A percentile compares a stretch with the other conserved stretches of the same genome.
phyloP scores from a whole-genome alignment of 2,113 vertebrate species.

The Rhea americana region DNA sequence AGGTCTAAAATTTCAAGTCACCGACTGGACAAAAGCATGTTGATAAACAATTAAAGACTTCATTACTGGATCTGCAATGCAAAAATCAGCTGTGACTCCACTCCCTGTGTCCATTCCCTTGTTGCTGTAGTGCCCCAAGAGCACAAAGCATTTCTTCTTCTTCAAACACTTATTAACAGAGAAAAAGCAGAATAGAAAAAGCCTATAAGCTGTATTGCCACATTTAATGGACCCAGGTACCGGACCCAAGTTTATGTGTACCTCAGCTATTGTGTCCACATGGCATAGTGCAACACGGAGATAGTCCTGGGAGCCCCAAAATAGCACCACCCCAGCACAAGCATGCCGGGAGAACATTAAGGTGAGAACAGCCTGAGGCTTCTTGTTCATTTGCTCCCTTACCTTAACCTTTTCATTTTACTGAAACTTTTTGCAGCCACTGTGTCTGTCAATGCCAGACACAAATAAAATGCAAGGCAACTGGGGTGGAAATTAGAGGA shows the following conservation, averaged over 20 bases:
- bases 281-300: background rate
- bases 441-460: background rate
- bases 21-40: background rate
- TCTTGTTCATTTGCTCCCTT: background rate
- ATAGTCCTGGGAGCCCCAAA: background rate
- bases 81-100: background rate
- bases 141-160: background rate
- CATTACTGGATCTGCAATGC: background rate
- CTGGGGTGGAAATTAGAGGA: background rate
- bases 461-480: background rate
- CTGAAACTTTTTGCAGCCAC: background rate
- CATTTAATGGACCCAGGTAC: background rate
- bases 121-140: background rate
- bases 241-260: background rate
- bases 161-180: background rate
- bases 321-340: background rate
- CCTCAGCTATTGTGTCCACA: background rate
- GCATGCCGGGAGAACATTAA: background rate
- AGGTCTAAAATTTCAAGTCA: background rate
- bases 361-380: conserved; percentile 3
- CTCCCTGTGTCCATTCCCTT: background rate
- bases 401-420: background rate
- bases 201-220: too few relatives aligned
- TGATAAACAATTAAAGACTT: background rate
- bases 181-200: background rate